Base-by-base conservation (phyloP, 2,888 invertebrate genomes). In the Mythimna impura region DNA sequence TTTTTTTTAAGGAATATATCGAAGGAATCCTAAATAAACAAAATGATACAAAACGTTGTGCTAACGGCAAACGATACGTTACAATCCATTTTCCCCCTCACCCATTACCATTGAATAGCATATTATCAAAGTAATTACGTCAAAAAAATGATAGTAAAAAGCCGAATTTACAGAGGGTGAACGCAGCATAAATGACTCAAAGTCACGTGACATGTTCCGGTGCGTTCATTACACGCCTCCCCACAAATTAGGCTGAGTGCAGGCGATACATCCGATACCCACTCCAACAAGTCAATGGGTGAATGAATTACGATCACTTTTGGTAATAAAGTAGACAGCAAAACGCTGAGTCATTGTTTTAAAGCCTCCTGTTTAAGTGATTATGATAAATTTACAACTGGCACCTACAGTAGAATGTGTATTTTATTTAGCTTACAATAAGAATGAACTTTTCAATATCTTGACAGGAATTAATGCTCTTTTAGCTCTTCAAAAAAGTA, bases 231-330 rank as follows among this genome's bases (percentile, higher is more conserved):
- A 86, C 81, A 83, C 84, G 82, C 81, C 81, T 82, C 89, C 90
- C 90, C 88, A 87, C 90, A 89, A 91, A 92, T 93, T 94, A 92
- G 87, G 80, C 88, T 87, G 88, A 92, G 93, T 93, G 93, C 91
- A 89, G 74, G 81, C 78, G 73, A 86, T 83, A 87, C 80, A 81
- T 86, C 82, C 67, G 80, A 80, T 84, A 87, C 73, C 80, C 83
- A 85, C 85, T 87, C 84, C 78, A 81, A 68, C 66, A 79, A 82
- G 86, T 81, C 88, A 83, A 80, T 86, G 80, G 76, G 14, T 64
- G 78, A 86, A 71, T 83, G 77, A 83, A 73, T 86, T 79, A 83
- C 83, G 73, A 81, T 73, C 81, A 76, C 73, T 76, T 83, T 86
- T 75, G 71, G 73, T 80, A 80, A 77, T 81, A 81, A 78, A 86